Base-by-base conservation (phyloP, 2,888 invertebrate genomes). In the Drosophila koepferae region DNA sequence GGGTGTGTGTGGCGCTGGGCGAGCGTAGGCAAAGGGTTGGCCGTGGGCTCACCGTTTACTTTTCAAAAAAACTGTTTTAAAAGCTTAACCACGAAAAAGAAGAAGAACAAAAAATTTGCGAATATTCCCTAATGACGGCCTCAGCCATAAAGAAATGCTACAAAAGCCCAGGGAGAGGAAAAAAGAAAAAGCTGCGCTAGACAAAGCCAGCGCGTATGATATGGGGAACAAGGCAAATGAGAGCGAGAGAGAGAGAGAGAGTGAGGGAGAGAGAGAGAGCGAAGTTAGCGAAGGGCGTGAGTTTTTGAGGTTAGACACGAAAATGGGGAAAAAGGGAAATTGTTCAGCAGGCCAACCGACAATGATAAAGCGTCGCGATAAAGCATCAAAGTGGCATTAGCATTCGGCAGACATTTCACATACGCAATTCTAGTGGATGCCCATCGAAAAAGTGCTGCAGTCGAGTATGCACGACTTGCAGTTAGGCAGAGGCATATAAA, bases 121-220 rank as follows among this genome's bases (percentile, higher is more conserved):
- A 77, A 87, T 79, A 89, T 89, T 90, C 90, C 90, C 87, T 87
- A 87, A 90, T 90, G 87, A 87, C 82, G 76, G 73, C 67, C 48
- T 62, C 53, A 65, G 68, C 66, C 67, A 56, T 44, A 72, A 72
- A 61, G 68, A 75, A 74, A 67, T 46, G 36, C 67, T 60, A 67
- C 54, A 64, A 61, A 66, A 70, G 54, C 59, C 71, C 49, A 60
- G 55, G 46, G 48, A 54, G 62, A 16, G 23, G 7, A 3, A 46
- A 69, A 46, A 69, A 40, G 71, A 51, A 7, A 23, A 61, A 16
- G 20, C 56, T 46, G 9, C 43, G 40, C 14, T 44, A 54, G 38
- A 58, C 9, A 31, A 54, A 59, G n/a, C 18, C 10, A 34, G 46
- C 12, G 38, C 5, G n/a, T 16, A 10, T 43, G 49, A 12, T 7